Conservation (phyloP, 2,113 vertebrate species). For the Recurvirostra avosetta region DNA sequence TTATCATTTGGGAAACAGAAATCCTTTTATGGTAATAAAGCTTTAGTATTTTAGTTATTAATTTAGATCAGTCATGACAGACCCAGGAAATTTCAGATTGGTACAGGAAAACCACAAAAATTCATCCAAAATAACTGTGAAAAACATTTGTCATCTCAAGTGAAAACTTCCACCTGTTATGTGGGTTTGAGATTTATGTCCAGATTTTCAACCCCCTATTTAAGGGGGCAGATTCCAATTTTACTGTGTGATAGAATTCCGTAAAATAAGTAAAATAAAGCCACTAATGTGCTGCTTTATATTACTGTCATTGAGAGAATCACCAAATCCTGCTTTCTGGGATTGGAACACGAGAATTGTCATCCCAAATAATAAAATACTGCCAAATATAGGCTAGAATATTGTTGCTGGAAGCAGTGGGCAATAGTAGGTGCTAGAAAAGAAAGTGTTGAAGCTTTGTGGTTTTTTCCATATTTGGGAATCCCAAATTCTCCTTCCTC, state of each 20-base stretch:
- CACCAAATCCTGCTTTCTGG: not conserved
- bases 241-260: not conserved
- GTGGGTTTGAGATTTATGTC: not conserved
- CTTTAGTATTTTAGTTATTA: constrained; percentile 24
- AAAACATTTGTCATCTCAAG: not conserved
- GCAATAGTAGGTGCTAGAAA: not conserved
- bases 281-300: not conserved
- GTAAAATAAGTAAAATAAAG: not conserved
- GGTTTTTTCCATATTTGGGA: not conserved
- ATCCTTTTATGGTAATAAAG: constrained; percentile 49
- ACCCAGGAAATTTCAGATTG: not conserved
- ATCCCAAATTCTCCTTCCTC: not conserved
- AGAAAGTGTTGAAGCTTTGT: not conserved
- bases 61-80: constrained; percentile 27
- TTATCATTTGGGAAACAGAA: constrained; percentile 30
- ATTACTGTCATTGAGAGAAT: not conserved
- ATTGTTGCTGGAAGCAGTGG: not conserved
- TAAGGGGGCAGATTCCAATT: not conserved
- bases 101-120: not conserved
- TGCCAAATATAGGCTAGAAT: not conserved
- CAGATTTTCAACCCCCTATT: not conserved
- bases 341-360: not conserved
- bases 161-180: not conserved
- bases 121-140: not conserved
- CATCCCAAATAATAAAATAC: not conserved